phyloP scores from a whole-genome alignment of 2,113 vertebrate species.

The Chroicocephalus ridibundus region DNA sequence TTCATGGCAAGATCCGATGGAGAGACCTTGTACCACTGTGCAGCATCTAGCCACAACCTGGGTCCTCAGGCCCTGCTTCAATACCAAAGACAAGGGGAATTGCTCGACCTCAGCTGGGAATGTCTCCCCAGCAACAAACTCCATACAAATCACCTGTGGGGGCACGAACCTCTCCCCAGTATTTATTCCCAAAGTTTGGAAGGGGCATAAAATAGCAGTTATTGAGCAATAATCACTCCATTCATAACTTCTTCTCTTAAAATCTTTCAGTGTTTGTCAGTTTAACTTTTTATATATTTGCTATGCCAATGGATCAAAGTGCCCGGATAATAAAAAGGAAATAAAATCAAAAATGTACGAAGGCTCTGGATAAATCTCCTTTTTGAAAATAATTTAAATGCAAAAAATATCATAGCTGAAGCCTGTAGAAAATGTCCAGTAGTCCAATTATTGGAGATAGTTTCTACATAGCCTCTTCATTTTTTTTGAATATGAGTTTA shows the following conservation, averaged over 20 bases:
- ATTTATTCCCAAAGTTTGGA: fast-evolving
- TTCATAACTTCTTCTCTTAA: not conserved
- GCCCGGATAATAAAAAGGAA: not conserved
- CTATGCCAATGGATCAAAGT: not conserved
- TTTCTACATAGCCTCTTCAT: not conserved
- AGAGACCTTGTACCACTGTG: not conserved
- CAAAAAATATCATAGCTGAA: not conserved
- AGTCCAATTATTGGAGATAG: not conserved
- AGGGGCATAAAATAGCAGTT: not conserved
- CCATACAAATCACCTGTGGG: too few species aligned
- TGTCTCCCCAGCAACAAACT: not conserved
- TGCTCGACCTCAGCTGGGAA: not conserved
- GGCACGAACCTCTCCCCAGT: too few species aligned
- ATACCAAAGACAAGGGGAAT: fast-evolving
- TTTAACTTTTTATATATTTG: not conserved
- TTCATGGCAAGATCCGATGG: not conserved
- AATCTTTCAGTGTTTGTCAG: not conserved
- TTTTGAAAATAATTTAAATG: not conserved
- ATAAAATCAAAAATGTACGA: not conserved
- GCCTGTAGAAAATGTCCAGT: not conserved
- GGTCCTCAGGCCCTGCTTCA: not conserved
- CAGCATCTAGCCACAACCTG: not conserved
- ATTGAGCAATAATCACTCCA: not conserved
- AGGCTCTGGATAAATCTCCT: not conserved
- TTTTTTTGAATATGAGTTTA: not conserved